A percentile compares a stretch with the other conserved stretches of the same genome.
Conservation (phyloP, 1,140 invertebrate genomes). For the Dendroctonus ponderosae region DNA sequence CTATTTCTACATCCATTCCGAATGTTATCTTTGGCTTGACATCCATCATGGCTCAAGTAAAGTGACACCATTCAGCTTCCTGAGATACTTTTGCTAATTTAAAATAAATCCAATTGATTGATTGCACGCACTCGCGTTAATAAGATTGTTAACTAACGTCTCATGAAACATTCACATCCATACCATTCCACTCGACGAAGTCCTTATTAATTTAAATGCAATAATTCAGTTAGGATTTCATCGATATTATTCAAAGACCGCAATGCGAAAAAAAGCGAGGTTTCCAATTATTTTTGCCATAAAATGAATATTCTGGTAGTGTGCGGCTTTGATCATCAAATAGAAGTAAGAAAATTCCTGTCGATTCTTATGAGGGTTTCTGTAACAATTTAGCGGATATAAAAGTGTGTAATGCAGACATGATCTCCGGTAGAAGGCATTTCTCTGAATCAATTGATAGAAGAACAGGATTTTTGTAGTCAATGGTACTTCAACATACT, state of each 20-base stretch:
- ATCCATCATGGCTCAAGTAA: too few species aligned
- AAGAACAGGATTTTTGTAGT: constrained; percentile 31
- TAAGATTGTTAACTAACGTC: not conserved
- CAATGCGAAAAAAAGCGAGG: not conserved
- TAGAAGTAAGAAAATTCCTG: too few species aligned
- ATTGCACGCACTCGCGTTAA: too few species aligned
- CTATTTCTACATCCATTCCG: not conserved
- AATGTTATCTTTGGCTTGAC: not conserved
- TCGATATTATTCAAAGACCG: too few species aligned
- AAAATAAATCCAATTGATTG: too few species aligned
- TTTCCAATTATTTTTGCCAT: not conserved
- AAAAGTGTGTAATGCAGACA: constrained; percentile 24
- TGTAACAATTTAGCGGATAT: constrained; percentile 17
- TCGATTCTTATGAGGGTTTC: constrained; percentile 3
- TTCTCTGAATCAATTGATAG: constrained; percentile 30
- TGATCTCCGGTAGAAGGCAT: constrained; percentile 10
- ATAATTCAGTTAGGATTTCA: too few species aligned
- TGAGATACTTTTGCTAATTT: too few species aligned
- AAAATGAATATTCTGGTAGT: not conserved
- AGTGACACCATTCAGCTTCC: too few species aligned
- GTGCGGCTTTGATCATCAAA: too few species aligned
- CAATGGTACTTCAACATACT: constrained; percentile 31
- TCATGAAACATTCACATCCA: constrained; percentile 2
- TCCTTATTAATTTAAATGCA: constrained; percentile 8
- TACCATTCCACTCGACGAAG: constrained; percentile 2